Percentiles rank a stretch among this genome's conserved stretches.
Evolutionary conservation across 2,797 vertebrate species (phyloP).

Genomic region (Scyliorhinus canicula): DNA sequence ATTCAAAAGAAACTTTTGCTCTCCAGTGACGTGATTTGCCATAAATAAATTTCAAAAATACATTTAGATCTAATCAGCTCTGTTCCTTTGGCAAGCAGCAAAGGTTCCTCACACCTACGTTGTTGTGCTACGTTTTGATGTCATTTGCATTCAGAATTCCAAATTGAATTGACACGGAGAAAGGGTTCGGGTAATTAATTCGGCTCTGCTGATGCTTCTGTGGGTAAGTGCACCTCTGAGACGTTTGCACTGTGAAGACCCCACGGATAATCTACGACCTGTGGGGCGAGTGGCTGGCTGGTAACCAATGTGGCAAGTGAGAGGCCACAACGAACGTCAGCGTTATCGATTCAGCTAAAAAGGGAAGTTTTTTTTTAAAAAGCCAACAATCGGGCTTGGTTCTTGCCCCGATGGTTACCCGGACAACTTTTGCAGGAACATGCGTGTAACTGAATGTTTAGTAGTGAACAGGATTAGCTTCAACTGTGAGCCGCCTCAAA

Average conservation of each 20-base stretch:
- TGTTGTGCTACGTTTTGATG: not conserved
- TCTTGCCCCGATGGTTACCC: not conserved
- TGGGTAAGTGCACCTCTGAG: not conserved
- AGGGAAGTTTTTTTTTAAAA: slow-evolving; percentile 37
- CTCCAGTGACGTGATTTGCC: not conserved
- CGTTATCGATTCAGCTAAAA: slow-evolving; percentile 47
- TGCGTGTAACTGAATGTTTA: not conserved
- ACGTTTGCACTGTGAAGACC: not conserved
- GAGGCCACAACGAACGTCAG: slow-evolving; percentile 43
- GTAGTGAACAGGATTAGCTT: not conserved
- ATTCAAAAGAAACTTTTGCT: not conserved
- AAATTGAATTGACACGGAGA: not conserved
- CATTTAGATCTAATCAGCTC: not conserved
- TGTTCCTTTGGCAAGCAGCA: not conserved
- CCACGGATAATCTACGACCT: not conserved
- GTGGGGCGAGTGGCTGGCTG: not conserved
- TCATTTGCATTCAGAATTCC: not conserved
- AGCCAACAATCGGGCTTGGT: not conserved
- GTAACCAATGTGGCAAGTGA: not conserved
- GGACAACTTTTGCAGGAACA: not conserved
- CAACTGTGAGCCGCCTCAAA: too few relatives aligned
- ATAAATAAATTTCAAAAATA: not conserved
- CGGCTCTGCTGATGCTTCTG: not conserved
- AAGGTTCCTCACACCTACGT: not conserved
- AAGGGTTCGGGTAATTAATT: not conserved